Conservation (phyloP, 2,113 vertebrate species). For the Recurvirostra avosetta region DNA sequence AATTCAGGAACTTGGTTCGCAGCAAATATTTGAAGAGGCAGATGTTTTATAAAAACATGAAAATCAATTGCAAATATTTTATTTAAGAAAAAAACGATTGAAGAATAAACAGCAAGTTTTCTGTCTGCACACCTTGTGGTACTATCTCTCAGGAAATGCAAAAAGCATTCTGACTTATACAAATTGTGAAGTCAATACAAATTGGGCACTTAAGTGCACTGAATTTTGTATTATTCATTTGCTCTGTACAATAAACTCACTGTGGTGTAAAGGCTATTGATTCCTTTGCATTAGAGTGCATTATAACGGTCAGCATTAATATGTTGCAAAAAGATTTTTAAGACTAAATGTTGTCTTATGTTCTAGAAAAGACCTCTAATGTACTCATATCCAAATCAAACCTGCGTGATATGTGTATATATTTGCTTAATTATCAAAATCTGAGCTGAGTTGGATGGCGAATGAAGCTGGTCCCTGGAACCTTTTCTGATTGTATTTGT, state of each 20-base stretch:
- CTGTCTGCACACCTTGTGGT: not conserved
- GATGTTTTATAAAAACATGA: not conserved
- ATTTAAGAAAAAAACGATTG: not conserved
- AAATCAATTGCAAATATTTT: not conserved
- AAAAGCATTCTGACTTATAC: not conserved
- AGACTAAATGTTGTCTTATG: not conserved
- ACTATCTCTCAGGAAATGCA: not conserved
- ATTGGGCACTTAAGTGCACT: not conserved
- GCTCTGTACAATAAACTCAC: not conserved
- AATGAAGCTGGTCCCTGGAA: not conserved
- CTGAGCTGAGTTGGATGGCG: not conserved
- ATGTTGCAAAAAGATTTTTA: not conserved
- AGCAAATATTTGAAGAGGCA: not conserved
- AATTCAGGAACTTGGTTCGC: not conserved
- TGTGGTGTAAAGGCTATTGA: not conserved
- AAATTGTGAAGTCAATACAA: not conserved
- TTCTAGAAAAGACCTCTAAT: not conserved
- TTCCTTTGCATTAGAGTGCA: not conserved
- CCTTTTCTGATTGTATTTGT: not conserved
- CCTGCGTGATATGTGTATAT: fast-evolving
- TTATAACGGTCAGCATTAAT: not conserved
- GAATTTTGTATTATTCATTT: not conserved
- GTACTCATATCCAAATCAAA: not conserved
- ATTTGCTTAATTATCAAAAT: not conserved
- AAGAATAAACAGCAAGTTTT: not conserved